Evolutionary conservation across 2,888 invertebrate genomes (phyloP).

Genomic region (Podabrus alpinus): DNA sequence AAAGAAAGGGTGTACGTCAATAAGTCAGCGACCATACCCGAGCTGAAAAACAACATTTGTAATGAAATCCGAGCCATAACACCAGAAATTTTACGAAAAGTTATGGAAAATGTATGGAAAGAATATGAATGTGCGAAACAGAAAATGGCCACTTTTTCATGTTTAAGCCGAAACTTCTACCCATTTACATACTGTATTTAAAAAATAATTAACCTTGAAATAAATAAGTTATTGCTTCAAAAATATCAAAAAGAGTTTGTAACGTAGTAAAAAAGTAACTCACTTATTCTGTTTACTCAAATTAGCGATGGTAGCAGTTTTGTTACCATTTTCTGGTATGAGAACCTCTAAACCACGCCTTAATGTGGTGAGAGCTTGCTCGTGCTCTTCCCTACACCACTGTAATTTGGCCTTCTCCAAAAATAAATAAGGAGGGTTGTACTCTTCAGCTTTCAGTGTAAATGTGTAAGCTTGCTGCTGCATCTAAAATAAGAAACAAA

Average conservation of each 20-base stretch:
- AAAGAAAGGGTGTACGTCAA: no score
- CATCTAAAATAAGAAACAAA: conserved; percentile 36
- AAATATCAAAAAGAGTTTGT: neutral
- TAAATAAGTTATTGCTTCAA: no score
- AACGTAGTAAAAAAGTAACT: neutral
- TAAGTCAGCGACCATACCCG: no score
- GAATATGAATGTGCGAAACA: no score
- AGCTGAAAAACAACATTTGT: no score
- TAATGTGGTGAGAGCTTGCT: conserved; percentile 76
- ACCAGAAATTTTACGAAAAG: no score
- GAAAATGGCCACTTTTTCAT: no score
- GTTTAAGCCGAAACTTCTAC: no score
- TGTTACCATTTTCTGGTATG: neutral
- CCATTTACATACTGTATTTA: no score
- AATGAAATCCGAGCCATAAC: no score
- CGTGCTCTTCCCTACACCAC: conserved; percentile 84
- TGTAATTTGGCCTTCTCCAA: conserved; percentile 90
- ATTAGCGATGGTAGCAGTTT: neutral
- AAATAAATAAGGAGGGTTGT: conserved; percentile 76
- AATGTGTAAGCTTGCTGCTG: conserved; percentile 82
- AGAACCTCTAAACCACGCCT: conserved; percentile 66
- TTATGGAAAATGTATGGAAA: no score
- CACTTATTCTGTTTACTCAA: neutral
- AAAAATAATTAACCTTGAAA: no score
- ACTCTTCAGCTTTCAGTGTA: conserved; percentile 82